Evolutionary conservation across 2,113 vertebrate genomes (phyloP).

Genomic region (Australoheros scitulus): DNA sequence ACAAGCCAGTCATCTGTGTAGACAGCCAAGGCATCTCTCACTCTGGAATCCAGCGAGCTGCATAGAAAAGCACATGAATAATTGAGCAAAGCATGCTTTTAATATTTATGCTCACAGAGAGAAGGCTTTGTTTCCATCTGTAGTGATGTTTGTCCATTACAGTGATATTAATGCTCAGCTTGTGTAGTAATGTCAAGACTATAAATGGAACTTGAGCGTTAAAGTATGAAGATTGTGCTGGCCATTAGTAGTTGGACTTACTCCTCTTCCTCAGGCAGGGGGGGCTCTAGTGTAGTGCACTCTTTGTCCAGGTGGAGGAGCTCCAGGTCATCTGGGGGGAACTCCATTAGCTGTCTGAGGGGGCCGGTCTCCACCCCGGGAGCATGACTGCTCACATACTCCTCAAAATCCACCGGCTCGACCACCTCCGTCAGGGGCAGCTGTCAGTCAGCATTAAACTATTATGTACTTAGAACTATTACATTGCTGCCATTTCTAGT

Average conservation of each 20-base stretch:
- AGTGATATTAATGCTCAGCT: slow-evolving; percentile 25
- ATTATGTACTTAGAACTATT: slow-evolving; percentile 10
- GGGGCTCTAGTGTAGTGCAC: slow-evolving; percentile 86
- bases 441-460: slow-evolving; percentile 68
- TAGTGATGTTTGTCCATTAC: slow-evolving; percentile 35
- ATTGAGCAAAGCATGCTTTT: slow-evolving; percentile 58
- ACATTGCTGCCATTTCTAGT: neutral
- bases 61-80: slow-evolving; percentile 65
- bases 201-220: neutral
- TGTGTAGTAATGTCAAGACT: slow-evolving; percentile 11
- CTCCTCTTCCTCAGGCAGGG: slow-evolving; percentile 86
- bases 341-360: slow-evolving; percentile 86
- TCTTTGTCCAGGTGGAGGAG: slow-evolving; percentile 86
- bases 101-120: slow-evolving; percentile 60
- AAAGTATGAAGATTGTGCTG: slow-evolving; percentile 10
- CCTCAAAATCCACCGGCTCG: slow-evolving; percentile 90
- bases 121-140: slow-evolving; percentile 52
- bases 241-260: slow-evolving; percentile 58
- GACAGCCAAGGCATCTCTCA: slow-evolving; percentile 86
- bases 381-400: slow-evolving; percentile 84
- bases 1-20: slow-evolving; percentile 93
- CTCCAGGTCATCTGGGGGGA: slow-evolving; percentile 87
- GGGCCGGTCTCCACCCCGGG: slow-evolving; percentile 83
- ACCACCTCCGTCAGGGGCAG: slow-evolving; percentile 88
- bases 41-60: slow-evolving; percentile 88